phyloP scores from a whole-genome alignment of 2,797 vertebrate genomes.

The Tenualosa thibaudeaui region DNA sequence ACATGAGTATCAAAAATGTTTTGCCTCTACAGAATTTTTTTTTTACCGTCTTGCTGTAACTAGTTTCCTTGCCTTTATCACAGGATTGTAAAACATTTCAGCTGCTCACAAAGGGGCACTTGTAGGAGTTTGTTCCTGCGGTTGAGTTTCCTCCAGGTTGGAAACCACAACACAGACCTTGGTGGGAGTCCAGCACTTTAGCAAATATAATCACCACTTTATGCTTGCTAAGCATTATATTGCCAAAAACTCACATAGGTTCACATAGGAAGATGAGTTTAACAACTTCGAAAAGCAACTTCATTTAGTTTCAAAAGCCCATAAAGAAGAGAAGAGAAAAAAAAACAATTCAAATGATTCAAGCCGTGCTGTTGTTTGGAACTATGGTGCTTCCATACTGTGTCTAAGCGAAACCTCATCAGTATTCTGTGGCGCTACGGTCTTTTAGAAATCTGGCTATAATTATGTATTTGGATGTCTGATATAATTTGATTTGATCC shows the following conservation, averaged over 20 bases:
- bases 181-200: neutral
- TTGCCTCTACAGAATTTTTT: neutral
- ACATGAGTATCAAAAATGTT: neutral
- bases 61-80: neutral
- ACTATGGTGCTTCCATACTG: neutral
- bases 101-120: constrained; percentile 24
- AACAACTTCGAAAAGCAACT: neutral
- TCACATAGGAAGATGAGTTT: neutral
- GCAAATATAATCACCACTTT: neutral
- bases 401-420: neutral
- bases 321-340: neutral
- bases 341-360: neutral
- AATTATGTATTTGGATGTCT: constrained; percentile 23
- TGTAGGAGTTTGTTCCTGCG: neutral
- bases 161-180: constrained; percentile 25
- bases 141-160: neutral
- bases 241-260: neutral
- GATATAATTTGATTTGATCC: constrained; percentile 13
- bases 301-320: neutral
- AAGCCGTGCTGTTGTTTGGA: neutral
- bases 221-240: neutral
- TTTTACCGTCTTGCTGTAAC: neutral
- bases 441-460: constrained; percentile 9
- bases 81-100: neutral
- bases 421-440: neutral